Evolutionary conservation across 2,113 vertebrate species (phyloP).

Genomic region (Chauna torquata): DNA sequence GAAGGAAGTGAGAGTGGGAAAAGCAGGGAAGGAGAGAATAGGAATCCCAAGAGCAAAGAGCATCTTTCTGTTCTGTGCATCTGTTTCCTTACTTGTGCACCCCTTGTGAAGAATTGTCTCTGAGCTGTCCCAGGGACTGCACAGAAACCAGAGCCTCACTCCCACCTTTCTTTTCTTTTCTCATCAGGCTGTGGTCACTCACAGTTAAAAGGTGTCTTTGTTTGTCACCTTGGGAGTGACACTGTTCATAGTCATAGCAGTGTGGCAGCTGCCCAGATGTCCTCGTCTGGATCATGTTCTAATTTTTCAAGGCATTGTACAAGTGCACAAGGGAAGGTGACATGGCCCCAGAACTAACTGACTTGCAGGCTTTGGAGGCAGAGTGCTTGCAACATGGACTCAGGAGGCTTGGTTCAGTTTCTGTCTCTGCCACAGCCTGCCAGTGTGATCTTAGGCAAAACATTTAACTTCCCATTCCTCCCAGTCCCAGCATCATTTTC

Average conservation of each 20-base stretch:
- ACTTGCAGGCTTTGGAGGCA: not conserved
- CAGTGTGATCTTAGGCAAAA: not conserved
- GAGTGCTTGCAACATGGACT: not conserved
- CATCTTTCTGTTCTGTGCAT: not conserved
- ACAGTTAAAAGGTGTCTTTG: not conserved
- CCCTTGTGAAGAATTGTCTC: not conserved
- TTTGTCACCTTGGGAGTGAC: not conserved
- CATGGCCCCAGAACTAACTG: not conserved
- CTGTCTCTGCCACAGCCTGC: not conserved
- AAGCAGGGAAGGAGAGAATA: not conserved
- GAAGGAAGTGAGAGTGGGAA: not conserved
- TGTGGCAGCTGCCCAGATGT: not conserved
- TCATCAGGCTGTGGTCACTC: not conserved
- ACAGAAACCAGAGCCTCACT: not conserved
- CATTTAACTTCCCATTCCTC: not conserved
- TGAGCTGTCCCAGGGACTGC: rapidly evolving
- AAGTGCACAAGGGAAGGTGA: not conserved
- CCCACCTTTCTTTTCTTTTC: not conserved
- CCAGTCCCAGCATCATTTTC: not conserved
- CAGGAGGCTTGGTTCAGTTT: not conserved
- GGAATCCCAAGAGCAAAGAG: not conserved
- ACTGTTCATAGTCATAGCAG: not conserved
- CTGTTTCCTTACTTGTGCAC: not conserved
- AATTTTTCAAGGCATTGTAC: slow-evolving; percentile 24
- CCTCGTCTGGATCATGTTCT: not conserved